Base-by-base conservation (phyloP, 2,797 vertebrate species). In the Jordanella pulchra region DNA sequence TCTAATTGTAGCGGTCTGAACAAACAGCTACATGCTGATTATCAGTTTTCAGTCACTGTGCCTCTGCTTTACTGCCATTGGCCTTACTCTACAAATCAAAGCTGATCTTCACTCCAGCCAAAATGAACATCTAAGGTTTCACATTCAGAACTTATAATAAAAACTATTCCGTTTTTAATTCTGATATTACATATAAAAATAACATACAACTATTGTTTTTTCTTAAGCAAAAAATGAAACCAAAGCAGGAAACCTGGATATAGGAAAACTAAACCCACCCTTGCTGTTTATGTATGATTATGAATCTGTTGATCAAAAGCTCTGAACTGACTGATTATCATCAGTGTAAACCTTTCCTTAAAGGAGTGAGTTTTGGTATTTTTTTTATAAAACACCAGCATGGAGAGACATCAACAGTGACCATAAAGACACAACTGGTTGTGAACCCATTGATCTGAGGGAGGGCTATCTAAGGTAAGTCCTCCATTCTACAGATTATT, bases 1-100 rank as follows among this genome's bases (percentile, higher is more conserved):
- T 30, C n/a, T 39, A 63, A 69, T 25, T 53, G 47, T 58, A 25
- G 58, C 7, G 15, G 44, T 50, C 45, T 30, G 27, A 47, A 63
- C 60, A 63, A 42, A 63, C 35, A 44, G 60, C 60, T 25, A 25
- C 60, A n/a, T 63, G 60, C 14, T 25, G 23, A 63, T 63, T 25
- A n/a, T 44, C 60, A 63, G 60, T n/a, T 39, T 32, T 23, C 21
- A 61, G 58, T 35, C 32, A 39, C 21, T 2, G 21, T 1, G 21
- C 21, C 32, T 39, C 0, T 13, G 32, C 18, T 35, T 35, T 42
- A 63, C 35, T n/a, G 32, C 58, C n/a, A 35, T 14, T 63, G 35
- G 21, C 60, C 23, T 63, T 63, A 42, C 23, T 9, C 53, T 9
- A 25, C 35, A 14, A 61, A n/a, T 23, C 21, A 61, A 61, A 61